A percentile compares a stretch with the other conserved stretches of the same genome.
phyloP scores from a whole-genome alignment of 1,140 invertebrate species.

The Caenorhabditis remanei region DNA sequence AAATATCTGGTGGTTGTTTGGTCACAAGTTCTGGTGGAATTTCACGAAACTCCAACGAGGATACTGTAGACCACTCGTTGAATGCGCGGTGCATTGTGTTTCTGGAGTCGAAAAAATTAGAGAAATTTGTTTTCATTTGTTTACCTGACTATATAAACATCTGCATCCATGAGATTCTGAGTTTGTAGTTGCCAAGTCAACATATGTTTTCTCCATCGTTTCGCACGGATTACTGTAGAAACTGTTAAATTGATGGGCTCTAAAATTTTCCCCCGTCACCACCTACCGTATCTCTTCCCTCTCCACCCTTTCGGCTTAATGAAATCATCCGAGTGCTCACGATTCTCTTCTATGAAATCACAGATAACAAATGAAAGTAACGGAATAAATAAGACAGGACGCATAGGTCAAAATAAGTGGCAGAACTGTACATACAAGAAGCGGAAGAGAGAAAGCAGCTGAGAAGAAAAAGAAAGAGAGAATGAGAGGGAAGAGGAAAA shows the following conservation, averaged over 20 bases:
- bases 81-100: slow-evolving; percentile 76
- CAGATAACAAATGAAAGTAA: neutral
- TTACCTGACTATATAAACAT: slow-evolving; percentile 59
- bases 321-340: neutral
- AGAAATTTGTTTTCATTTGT: neutral
- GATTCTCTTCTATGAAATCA: neutral
- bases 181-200: slow-evolving; percentile 53
- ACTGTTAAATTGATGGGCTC: neutral
- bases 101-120: slow-evolving; percentile 69
- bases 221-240: slow-evolving; percentile 30
- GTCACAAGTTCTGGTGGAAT: slow-evolving; percentile 57
- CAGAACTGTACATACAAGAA: too few species aligned
- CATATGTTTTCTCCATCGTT: slow-evolving; percentile 51
- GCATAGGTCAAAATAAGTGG: slow-evolving; percentile 13
- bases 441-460: neutral
- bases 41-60: slow-evolving; percentile 69
- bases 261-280: too few species aligned
- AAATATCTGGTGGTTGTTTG: slow-evolving; percentile 61
- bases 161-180: slow-evolving; percentile 47
- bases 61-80: slow-evolving; percentile 71
- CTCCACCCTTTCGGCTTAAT: neutral
- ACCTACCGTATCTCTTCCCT: slow-evolving; percentile 36
- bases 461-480: neutral
- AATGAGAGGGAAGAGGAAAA: slow-evolving; percentile 9
- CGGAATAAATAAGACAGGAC: slow-evolving; percentile 4